Conservation (phyloP, 2,113 vertebrate species). For the Toxotes chatareus region DNA sequence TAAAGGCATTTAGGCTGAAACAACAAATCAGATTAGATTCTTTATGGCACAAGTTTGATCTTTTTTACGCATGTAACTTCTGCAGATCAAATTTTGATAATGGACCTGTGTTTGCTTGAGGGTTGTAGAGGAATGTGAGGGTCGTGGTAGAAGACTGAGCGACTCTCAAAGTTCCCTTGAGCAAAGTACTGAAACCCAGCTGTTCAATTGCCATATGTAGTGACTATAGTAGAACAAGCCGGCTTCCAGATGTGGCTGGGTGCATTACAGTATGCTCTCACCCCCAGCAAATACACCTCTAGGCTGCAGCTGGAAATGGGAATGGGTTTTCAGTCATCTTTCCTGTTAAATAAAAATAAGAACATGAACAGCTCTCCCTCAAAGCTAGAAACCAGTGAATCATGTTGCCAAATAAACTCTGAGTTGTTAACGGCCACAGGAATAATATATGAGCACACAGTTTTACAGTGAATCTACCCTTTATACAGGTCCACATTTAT, state of each 20-base stretch:
- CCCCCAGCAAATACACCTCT: constrained; percentile 14
- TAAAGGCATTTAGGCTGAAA: constrained; percentile 26
- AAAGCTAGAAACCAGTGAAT: constrained; percentile 48
- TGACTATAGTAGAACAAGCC: constrained; percentile 23
- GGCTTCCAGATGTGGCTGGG: constrained; percentile 41
- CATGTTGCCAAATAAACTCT: constrained; percentile 40
- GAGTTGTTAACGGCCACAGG: constrained; percentile 13
- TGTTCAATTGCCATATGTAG: constrained; percentile 10
- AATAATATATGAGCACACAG: constrained; percentile 31
- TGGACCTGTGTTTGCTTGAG: neutral
- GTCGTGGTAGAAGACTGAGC: neutral
- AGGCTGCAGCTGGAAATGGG: constrained; percentile 12
- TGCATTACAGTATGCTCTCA: constrained; percentile 31
- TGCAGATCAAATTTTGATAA: neutral
- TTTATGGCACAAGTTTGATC: constrained; percentile 12
- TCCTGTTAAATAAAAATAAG: constrained; percentile 39
- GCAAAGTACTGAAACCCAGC: constrained; percentile 28
- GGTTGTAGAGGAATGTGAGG: neutral
- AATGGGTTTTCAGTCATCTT: constrained; percentile 40
- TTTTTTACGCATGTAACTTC: neutral
- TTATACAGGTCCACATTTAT: constrained; percentile 35
- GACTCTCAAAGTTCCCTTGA: constrained; percentile 30
- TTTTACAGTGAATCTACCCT: constrained; percentile 28
- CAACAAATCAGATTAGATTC: constrained; percentile 13
- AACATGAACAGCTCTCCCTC: constrained; percentile 31